Base-by-base conservation (phyloP, 2,113 vertebrate species). In the Forbesichthys agassizii region DNA sequence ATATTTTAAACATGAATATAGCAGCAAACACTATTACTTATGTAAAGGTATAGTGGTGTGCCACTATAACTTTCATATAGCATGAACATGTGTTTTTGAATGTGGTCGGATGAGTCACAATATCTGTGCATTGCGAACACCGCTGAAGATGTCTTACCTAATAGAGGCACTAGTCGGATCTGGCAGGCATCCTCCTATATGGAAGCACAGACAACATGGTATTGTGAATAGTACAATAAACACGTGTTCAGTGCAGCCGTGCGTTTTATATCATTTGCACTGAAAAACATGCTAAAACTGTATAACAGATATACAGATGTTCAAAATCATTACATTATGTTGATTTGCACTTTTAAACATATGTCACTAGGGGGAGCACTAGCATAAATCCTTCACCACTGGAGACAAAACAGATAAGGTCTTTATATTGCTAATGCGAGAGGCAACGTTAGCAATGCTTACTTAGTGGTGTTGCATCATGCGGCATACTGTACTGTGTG, bases 141-240 rank as follows among this genome's bases (percentile, higher is more conserved):
- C 42, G 36, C 56, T 36, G 14, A 11, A 59, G 61, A 71, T 18
- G 4, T 74, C 86, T 86, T 83, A 93, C 92, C 91, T 68, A 74
- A 85, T 52, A 90, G 48, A 8, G 92, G 89, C 69, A 92, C 49
- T 57, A 93, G 55, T 46, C 80, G 88, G 71, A 77, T 82, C 56
- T 63, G 78, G 48, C 89, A 84, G 61, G 90, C 88, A 76, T 92
- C 87, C n/a, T 91, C 90, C 92, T 93, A 0, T 1, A 77, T 27
- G 64, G 2, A 61, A 27, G 3, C 46, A 47, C 1, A 70, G 3
- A 18, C 20, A 68, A 33, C 57, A 33, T 11, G 16, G 49, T 7
- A 47, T 9, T 9, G 51, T 64, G 18, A 71, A 51, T 12, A 64
- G 36, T 16, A 64, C 3, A 27, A 27, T 27, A 27, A 27, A 27